Evolutionary conservation across 2,113 vertebrate species (phyloP).

Genomic region (Esox niger): DNA sequence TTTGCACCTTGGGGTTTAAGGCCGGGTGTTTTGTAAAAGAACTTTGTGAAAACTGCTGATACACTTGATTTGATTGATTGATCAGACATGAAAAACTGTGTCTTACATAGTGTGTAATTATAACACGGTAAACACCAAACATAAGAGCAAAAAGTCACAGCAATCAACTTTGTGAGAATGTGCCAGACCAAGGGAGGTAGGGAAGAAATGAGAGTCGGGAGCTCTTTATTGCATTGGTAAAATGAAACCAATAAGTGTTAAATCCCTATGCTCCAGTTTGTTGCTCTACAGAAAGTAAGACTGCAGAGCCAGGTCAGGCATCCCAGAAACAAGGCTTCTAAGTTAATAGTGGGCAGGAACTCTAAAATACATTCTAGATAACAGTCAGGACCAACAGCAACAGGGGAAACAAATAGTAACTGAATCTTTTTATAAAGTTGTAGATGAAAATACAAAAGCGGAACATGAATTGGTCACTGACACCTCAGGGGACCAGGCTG

Average conservation of each 20-base stretch:
- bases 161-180: not conserved
- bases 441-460: not conserved
- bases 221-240: not conserved
- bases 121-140: too few relatives aligned
- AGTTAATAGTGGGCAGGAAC: not conserved
- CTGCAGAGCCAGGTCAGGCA: not conserved
- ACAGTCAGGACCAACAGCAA: not conserved
- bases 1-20: too few relatives aligned
- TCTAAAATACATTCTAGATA: not conserved
- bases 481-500: not conserved
- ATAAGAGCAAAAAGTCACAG: too few relatives aligned
- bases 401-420: not conserved
- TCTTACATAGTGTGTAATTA: not conserved
- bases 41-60: too few relatives aligned
- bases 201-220: not conserved
- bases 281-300: not conserved
- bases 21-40: too few relatives aligned
- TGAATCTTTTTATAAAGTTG: not conserved
- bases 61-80: too few relatives aligned
- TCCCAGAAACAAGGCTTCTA: not conserved
- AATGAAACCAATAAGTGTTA: not conserved
- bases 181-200: not conserved
- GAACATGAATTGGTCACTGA: not conserved
- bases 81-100: not conserved
- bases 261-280: not conserved